Base-by-base conservation (phyloP, 2,113 vertebrate species). In the Diadophis punctatus region DNA sequence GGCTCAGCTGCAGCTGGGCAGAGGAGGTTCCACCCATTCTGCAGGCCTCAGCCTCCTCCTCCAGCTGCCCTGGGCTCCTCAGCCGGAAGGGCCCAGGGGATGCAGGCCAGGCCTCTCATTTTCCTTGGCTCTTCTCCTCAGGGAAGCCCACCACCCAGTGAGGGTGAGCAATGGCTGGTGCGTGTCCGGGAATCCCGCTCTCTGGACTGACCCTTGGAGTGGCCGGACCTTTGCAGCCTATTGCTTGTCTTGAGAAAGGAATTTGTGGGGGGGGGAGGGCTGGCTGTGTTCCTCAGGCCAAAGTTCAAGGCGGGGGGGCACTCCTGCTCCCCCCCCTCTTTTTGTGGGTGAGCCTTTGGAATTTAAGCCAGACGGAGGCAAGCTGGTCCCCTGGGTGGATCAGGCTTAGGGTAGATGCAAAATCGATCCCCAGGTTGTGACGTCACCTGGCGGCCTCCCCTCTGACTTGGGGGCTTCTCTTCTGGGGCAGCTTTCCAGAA, bases 281-380 rank as follows among this genome's bases (percentile, higher is more conserved):
- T 1, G 0, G 51, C 8, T 7, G 4, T 20, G 1, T 43, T 27
- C 43, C 2, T 2, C 4, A n/a, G 87, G 4, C 3, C 0, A n/a
- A 6, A 0, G 51, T 25, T 87, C 30, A 25, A 20, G 68, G 86
- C 20, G 46, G 25, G 9, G 68, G 18, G 5, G 3, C 4, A 5
- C 12, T 20, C 49, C 49, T 48, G 11, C 8, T 7, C n/a, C n/a
- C 3, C 22, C 18, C 48, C 16, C 27, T 12, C 51, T 27, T 34
- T 16, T 27, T 16, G 60, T 49, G 48, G 30, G 9, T 30, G 23
- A 56, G 18, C 16, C 56, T 68, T 4, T 46, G 43, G 18, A 3
- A 20, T 6, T 55, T 20, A 18, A 20, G 18, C 1, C 53, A 20
- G 18, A 55, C 4, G 5, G 18, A 55, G 53, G 5, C 53, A 20